phyloP scores from a whole-genome alignment of 2,113 vertebrate species.

The Strix aluco region DNA sequence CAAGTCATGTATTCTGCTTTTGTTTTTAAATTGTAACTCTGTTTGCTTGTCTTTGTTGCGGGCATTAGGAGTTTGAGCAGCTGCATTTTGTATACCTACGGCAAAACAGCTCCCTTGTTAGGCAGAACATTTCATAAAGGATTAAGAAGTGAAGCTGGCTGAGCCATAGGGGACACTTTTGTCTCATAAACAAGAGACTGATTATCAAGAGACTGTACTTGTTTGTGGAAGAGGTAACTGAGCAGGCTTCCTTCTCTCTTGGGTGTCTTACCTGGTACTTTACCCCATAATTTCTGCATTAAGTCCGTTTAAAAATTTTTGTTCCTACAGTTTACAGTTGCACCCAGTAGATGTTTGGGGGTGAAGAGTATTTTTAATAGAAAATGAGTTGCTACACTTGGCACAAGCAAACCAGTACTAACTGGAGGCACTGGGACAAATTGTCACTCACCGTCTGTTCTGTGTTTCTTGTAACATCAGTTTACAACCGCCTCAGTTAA shows the following conservation, averaged over 20 bases:
- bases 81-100: conserved; percentile 47
- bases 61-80: background rate
- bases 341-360: background rate
- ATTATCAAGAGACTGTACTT: conserved; percentile 66
- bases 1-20: conserved; percentile 10
- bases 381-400: background rate
- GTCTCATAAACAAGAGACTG: conserved; percentile 63
- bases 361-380: background rate
- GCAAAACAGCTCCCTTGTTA: conserved; percentile 48
- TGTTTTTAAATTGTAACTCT: conserved; percentile 43
- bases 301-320: background rate
- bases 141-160: background rate
- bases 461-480: background rate
- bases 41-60: background rate
- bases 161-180: conserved; percentile 54
- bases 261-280: conserved; percentile 40
- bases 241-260: conserved; percentile 65
- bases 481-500: background rate
- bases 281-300: background rate
- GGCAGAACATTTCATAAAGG: conserved; percentile 15
- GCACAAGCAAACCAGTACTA: background rate
- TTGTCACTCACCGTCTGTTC: fast-evolving
- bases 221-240: conserved; percentile 70
- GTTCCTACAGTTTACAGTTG: background rate
- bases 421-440: background rate